These are phyloP conservation scores for Dunckerocampus dactyliophorus DNA, from an alignment of 2,113 vertebrate species.

Conservation along the genomic window DNA sequence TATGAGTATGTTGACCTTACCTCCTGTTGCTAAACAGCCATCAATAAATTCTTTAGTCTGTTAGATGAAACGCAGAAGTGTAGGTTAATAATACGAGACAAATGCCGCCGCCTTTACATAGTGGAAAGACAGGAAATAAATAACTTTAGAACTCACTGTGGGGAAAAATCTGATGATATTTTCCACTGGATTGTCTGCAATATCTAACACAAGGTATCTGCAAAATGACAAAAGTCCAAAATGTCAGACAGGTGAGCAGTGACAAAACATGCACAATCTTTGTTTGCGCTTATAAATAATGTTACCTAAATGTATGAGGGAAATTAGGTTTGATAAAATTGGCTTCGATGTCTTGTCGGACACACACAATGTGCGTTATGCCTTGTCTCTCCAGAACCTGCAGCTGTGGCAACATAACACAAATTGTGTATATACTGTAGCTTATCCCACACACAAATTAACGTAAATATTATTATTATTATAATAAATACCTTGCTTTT, in stretches of 20 bases:
- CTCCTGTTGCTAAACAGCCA: slow-evolving; percentile 93
- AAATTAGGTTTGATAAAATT: slow-evolving; percentile 99
- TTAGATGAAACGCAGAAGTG: slow-evolving; percentile 26
- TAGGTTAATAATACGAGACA: neutral
- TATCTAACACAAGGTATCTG: slow-evolving; percentile 99
- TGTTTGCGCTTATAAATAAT: neutral
- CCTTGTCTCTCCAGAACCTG: slow-evolving; percentile 90
- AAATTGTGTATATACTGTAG: neutral
- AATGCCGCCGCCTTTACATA: neutral
- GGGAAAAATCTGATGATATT: slow-evolving; percentile 98
- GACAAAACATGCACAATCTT: neutral
- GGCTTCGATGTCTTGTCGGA: slow-evolving; percentile 98
- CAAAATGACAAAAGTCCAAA: slow-evolving; percentile 16
- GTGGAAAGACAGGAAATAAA: neutral
- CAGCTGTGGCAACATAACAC: slow-evolving; percentile 70
- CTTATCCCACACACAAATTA: neutral
- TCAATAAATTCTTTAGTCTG: slow-evolving; percentile 99
- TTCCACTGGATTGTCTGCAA: slow-evolving; percentile 98
- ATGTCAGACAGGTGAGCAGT: neutral
- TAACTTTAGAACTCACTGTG: slow-evolving; percentile 77
- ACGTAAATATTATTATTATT: neutral
- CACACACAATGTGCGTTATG: slow-evolving; percentile 95
- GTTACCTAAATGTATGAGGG: slow-evolving; percentile 93
- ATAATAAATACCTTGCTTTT: slow-evolving; percentile 90
- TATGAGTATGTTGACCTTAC: slow-evolving; percentile 65